phyloP scores from a whole-genome alignment of 1,140 invertebrate species.

The Zaprionus ornatus region DNA sequence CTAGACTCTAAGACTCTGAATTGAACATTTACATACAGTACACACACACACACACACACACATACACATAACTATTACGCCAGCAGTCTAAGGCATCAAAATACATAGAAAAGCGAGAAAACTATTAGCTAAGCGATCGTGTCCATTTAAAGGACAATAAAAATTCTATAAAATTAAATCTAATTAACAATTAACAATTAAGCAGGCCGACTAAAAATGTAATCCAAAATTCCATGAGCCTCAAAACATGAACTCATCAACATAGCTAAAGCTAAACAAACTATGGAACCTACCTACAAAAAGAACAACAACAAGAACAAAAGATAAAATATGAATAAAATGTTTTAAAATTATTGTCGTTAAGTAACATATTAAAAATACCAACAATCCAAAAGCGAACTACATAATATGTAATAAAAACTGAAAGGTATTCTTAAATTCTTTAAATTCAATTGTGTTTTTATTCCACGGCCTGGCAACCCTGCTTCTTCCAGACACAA shows the following conservation, averaged over 20 bases:
- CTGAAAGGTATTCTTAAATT: conserved; percentile 80
- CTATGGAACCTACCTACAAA: conserved; percentile 38
- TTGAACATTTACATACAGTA: conserved; percentile 38
- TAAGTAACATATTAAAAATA: conserved; percentile 42
- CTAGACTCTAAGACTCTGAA: conserved; percentile 67
- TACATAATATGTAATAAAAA: conserved; percentile 74
- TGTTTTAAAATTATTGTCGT: conserved; percentile 74
- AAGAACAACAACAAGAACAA: conserved; percentile 38
- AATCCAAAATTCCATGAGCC: conserved; percentile 35
- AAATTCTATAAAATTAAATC: conserved; percentile 50
- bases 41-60: conserved; percentile 11
- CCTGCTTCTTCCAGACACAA: not conserved
- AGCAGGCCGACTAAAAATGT: conserved; percentile 45
- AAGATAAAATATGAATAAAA: conserved; percentile 31
- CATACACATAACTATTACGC: conserved; percentile 28
- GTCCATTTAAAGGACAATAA: conserved; percentile 79
- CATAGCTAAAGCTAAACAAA: conserved; percentile 36
- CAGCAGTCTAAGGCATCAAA: conserved; percentile 41
- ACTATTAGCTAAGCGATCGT: conserved; percentile 76
- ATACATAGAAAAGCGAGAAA: conserved; percentile 25
- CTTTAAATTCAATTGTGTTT: conserved; percentile 59
- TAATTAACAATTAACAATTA: conserved; percentile 57
- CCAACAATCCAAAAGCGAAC: conserved; percentile 34
- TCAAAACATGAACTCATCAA: conserved; percentile 51
- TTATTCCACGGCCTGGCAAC: conserved; percentile 29